Evolutionary conservation across 2,888 invertebrate genomes (phyloP).

Genomic region (Drosophila meridiana): DNA sequence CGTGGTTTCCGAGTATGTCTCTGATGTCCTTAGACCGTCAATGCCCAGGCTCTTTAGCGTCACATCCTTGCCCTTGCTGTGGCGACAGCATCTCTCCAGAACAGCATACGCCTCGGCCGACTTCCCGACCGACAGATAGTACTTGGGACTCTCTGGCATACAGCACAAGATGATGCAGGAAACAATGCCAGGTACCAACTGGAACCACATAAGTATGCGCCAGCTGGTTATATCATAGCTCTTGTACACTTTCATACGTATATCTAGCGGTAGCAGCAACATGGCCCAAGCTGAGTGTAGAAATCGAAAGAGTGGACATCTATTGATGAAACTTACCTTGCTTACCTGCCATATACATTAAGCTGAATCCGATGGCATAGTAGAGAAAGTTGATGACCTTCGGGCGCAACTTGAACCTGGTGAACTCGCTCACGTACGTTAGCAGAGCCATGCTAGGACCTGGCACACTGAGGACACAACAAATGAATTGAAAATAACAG

Average conservation of each 20-base stretch:
- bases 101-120: constrained; percentile 19
- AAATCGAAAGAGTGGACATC: background rate
- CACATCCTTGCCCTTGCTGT: constrained; percentile 42
- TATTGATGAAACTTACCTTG: background rate
- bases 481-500: background rate
- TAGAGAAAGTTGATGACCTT: constrained; percentile 12
- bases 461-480: constrained; percentile 25
- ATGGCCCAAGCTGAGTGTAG: constrained; percentile 20
- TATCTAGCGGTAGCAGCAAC: constrained; percentile 13
- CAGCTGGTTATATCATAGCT: constrained; percentile 23
- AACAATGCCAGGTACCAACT: constrained; percentile 40
- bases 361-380: constrained; percentile 35
- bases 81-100: constrained; percentile 31
- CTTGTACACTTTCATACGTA: constrained; percentile 1
- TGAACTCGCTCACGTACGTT: constrained; percentile 49
- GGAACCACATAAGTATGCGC: constrained; percentile 31
- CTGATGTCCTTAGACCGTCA: background rate
- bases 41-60: constrained; percentile 27
- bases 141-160: constrained; percentile 56
- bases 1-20: fast-evolving
- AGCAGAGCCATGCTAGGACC: constrained; percentile 25
- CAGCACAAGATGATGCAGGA: constrained; percentile 2
- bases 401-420: constrained; percentile 25
- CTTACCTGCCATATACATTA: constrained; percentile 49
- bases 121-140: constrained; percentile 26